These are phyloP conservation scores for Bathynomus jamesi DNA, from an alignment of 1,140 invertebrate species.

Conservation along the genomic window DNA sequence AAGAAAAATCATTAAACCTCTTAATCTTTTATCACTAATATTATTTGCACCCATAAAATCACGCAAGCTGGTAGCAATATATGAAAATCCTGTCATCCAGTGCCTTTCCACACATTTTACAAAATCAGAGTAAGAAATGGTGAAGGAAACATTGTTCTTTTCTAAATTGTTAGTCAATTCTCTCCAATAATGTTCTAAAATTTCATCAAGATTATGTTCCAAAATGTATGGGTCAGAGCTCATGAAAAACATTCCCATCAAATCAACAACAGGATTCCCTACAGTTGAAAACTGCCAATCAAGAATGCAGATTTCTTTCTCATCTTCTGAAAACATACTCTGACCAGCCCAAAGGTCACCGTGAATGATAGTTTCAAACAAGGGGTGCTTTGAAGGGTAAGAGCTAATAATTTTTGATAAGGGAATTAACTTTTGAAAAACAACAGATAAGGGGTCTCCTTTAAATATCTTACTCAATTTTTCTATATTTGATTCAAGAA, in stretches of 20 bases:
- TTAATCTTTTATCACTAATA: slow-evolving; percentile 8
- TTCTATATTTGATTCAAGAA: slow-evolving; percentile 9
- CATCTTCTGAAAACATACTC: slow-evolving; percentile 6
- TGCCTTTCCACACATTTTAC: background rate
- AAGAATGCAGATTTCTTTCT: slow-evolving; percentile 5
- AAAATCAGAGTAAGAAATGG: slow-evolving; percentile 8
- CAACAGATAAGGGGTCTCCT: background rate
- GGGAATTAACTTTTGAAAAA: background rate
- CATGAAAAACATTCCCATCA: slow-evolving; percentile 14
- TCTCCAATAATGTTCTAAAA: slow-evolving; percentile 8
- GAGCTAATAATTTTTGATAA: background rate
- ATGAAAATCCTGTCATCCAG: slow-evolving; percentile 10
- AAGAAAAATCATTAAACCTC: slow-evolving; percentile 5
- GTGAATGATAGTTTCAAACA: slow-evolving; percentile 16
- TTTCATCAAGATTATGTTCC: slow-evolving; percentile 4
- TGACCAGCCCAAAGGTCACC: slow-evolving; percentile 21
- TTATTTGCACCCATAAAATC: slow-evolving; percentile 5
- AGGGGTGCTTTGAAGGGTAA: background rate
- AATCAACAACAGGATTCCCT: slow-evolving; percentile 12
- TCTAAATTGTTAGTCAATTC: background rate
- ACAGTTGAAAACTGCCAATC: slow-evolving; percentile 15
- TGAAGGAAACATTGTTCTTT: background rate
- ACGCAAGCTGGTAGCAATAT: slow-evolving; percentile 7
- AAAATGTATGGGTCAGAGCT: slow-evolving; percentile 8
- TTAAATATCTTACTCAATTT: background rate